phyloP scores from a whole-genome alignment of 2,113 vertebrate species.

The Chloropsis cyanopogon region DNA sequence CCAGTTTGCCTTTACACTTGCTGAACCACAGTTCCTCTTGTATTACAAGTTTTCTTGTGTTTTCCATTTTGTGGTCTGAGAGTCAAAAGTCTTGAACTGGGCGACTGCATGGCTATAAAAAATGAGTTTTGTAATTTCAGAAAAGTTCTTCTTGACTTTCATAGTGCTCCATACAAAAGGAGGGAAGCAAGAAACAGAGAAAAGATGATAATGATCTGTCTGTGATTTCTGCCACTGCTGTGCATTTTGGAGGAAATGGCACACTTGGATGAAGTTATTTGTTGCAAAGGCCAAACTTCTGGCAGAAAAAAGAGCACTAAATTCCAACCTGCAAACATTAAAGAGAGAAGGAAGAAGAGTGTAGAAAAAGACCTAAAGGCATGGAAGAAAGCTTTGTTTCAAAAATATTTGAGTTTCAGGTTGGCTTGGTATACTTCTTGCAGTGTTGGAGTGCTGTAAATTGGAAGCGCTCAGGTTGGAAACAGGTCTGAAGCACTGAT shows the following conservation, averaged over 20 bases:
- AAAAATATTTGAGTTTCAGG: conserved; percentile 3
- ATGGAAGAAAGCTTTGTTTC: conserved; percentile 16
- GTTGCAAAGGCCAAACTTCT: not conserved
- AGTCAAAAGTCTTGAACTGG: not conserved
- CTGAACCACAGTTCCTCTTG: not conserved
- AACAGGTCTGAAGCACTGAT: not conserved
- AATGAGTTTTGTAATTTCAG: not conserved
- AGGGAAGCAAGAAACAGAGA: not conserved
- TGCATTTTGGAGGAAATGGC: not conserved
- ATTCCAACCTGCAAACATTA: not conserved
- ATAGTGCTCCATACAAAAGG: not conserved
- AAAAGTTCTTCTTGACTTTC: not conserved
- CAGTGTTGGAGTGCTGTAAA: not conserved
- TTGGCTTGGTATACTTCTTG: not conserved
- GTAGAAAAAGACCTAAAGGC: not conserved
- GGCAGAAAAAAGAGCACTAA: not conserved
- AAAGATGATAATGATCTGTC: not conserved
- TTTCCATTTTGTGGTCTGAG: not conserved
- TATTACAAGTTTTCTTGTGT: not conserved
- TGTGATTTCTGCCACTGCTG: not conserved
- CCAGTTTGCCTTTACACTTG: not conserved
- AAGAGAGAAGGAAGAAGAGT: not conserved
- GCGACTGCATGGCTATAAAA: not conserved
- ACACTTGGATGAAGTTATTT: not conserved
- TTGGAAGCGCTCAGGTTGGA: conserved; percentile 8